Conservation (phyloP, 1,140 invertebrate species). For the Telenomus remus region DNA sequence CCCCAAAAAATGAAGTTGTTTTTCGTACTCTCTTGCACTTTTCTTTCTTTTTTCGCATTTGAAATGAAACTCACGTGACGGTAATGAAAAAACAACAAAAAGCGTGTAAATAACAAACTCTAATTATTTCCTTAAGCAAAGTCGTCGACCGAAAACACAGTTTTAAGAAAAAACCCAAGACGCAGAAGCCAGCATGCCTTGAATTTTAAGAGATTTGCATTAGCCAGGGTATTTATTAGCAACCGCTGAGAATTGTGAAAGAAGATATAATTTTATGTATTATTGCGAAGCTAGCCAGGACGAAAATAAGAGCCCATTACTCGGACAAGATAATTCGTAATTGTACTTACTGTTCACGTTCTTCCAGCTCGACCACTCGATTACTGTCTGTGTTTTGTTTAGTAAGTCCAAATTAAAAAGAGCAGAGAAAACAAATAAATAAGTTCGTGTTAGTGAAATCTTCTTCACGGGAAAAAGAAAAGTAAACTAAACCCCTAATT, state of each 20-base stretch:
- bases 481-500: conserved; percentile 3
- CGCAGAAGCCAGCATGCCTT: conserved; percentile 22
- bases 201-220: conserved; percentile 33
- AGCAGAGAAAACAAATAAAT: conserved; percentile 74
- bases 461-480: conserved; percentile 19
- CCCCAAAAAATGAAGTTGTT: no score
- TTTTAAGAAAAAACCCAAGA: conserved; percentile 26
- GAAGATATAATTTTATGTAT: conserved; percentile 37
- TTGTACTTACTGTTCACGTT: conserved; percentile 88
- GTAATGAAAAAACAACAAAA: no score
- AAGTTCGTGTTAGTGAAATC: conserved; percentile 72
- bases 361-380: conserved; percentile 84
- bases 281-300: conserved; percentile 15
- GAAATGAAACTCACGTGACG: no score
- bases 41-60: no score
- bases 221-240: conserved; percentile 2
- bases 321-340: conserved; percentile 54
- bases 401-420: conserved; percentile 75
- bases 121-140: no score
- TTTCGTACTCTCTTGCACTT: no score
- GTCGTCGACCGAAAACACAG: no score
- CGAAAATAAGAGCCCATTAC: conserved; percentile 38
- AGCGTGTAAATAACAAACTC: no score
- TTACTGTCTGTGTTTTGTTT: conserved; percentile 82
- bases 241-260: conserved; percentile 25